Evolutionary conservation across 2,888 invertebrate species (phyloP), one percentile per base, ranked within the genome.

Genomic region (Agriopis leucophaearia): DNA sequence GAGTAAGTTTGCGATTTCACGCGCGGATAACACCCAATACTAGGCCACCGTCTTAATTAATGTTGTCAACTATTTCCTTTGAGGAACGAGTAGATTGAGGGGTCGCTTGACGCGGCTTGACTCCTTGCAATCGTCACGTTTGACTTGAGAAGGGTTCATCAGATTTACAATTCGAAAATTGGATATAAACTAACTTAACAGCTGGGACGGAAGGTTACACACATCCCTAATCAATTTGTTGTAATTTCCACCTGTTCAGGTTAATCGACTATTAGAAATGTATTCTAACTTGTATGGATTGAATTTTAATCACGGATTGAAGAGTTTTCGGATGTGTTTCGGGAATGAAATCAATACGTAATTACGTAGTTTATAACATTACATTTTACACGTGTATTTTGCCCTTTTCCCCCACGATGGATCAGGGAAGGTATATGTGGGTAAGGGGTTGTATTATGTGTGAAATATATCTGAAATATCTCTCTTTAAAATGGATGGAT

Each of bases 31-130:
- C 58, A 40, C 13, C 27, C 16, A 60, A 15, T 55, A 40, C 15
- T 13, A 48, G n/a, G 42, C 54, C 16, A n/a, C 40, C 47, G 59
- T 16, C 40, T 60, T 61, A 66, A 66, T 66, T 66, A 66, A 61
- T 16, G 56, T 66, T 61, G 60, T 66, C 66, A 65, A 61, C 65
- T 61, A 36, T 60, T 66, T 50, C 55, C 50, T 56, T 66, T 51
- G 66, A 60, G 42, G 40, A 15, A 18, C 42, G 44, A 45, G 15
- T 57, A 2, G 13, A 54, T 54, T 38, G 52, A 54, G 38, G 35
- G 6, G 10, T 54, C 10, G 15, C 15, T 52, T 52, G 52, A 54
- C 52, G 52, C 52, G 8, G 54, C 54, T 40, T 12, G 54, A 38
- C 38, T 15, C 27, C 18, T 42, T 18, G 6, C 45, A n/a, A 58